These are phyloP conservation scores for Scaptomyza parva DNA, from an alignment of 2,888 invertebrate species.

Conservation along the genomic window DNA sequence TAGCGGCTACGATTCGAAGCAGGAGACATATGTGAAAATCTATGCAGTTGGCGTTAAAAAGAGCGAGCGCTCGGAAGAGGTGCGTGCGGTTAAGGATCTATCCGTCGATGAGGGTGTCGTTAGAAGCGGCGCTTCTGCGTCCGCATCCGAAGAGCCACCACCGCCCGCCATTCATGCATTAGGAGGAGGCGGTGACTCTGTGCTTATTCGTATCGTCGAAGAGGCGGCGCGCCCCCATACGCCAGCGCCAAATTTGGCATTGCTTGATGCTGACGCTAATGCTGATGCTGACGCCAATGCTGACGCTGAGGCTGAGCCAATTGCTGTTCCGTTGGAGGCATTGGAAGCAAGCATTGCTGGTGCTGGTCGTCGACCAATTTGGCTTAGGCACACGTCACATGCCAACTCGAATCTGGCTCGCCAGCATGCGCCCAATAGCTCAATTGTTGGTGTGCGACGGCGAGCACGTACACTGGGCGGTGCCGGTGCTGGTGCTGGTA, in stretches of 20 bases:
- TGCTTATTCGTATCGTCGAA: slow-evolving; percentile 53
- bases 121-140: slow-evolving; percentile 26
- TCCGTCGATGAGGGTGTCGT: slow-evolving; percentile 52
- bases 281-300: neutral
- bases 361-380: slow-evolving; percentile 48
- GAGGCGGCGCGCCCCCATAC: slow-evolving; percentile 42
- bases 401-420: slow-evolving; percentile 66
- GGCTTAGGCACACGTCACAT: slow-evolving; percentile 48
- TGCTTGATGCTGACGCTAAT: slow-evolving; percentile 35
- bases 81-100: slow-evolving; percentile 82
- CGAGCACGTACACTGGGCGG: slow-evolving; percentile 74
- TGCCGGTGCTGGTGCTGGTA: slow-evolving; percentile 18
- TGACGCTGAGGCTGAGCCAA: slow-evolving; percentile 12
- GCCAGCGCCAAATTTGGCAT: slow-evolving; percentile 42
- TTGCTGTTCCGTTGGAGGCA: slow-evolving; percentile 11
- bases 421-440: slow-evolving; percentile 70
- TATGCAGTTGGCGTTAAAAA: slow-evolving; percentile 96
- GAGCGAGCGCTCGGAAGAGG: slow-evolving; percentile 95
- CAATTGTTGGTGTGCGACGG: slow-evolving; percentile 77
- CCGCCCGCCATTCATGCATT: slow-evolving; percentile 40
- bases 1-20: slow-evolving; percentile 92
- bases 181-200: slow-evolving; percentile 41
- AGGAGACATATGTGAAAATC: slow-evolving; percentile 95
- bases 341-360: slow-evolving; percentile 13
- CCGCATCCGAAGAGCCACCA: slow-evolving; percentile 41